phyloP scores from a whole-genome alignment of 2,888 invertebrate genomes.

The Subacronicta megacephala region DNA sequence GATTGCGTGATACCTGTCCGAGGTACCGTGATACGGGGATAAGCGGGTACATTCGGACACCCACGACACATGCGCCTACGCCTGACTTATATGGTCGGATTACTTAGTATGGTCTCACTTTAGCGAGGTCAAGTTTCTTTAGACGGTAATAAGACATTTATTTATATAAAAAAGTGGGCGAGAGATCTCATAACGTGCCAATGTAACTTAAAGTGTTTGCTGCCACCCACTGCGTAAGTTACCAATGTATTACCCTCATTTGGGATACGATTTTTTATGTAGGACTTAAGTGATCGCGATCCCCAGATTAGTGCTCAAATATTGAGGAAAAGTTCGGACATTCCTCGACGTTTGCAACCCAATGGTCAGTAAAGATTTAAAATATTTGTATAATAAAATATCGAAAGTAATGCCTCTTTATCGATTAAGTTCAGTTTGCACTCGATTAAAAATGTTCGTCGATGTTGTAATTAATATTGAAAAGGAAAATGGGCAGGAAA shows the following conservation, averaged over 20 bases:
- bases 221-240: constrained; percentile 31
- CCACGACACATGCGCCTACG: constrained; percentile 71
- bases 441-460: constrained; percentile 28
- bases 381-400: constrained; percentile 13
- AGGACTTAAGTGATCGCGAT: neutral
- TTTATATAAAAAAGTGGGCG: constrained; percentile 56
- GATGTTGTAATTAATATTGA: constrained; percentile 37
- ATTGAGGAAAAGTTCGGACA: constrained; percentile 15
- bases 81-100: constrained; percentile 67
- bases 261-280: constrained; percentile 2
- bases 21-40: constrained; percentile 57
- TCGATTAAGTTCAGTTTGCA: too few relatives aligned
- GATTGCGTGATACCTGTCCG: constrained; percentile 48
- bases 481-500: too few relatives aligned
- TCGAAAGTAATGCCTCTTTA: constrained; percentile 36
- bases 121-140: constrained; percentile 58
- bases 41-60: constrained; percentile 61
- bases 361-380: constrained; percentile 1
- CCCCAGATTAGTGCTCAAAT: neutral
- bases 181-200: constrained; percentile 33
- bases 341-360: constrained; percentile 14
- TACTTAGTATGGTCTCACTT: constrained; percentile 62
- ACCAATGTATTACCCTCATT: neutral
- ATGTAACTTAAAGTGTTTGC: constrained; percentile 24
- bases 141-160: constrained; percentile 52